phyloP scores from a whole-genome alignment of 1,140 invertebrate species.

The Sarcophaga peregrina region DNA sequence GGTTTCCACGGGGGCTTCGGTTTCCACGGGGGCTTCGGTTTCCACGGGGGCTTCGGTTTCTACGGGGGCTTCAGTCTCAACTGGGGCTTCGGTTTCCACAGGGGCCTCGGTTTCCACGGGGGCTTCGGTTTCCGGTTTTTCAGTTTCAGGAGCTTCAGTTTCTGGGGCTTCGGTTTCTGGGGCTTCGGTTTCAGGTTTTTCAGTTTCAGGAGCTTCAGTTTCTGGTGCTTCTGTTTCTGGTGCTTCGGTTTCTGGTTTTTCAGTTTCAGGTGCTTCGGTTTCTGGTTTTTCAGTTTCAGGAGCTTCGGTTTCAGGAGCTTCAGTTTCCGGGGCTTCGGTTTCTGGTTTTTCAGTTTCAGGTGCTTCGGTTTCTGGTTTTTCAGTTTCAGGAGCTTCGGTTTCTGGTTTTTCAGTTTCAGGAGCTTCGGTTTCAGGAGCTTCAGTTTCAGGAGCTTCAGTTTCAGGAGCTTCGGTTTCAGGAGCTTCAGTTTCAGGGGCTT shows the following conservation, averaged over 20 bases:
- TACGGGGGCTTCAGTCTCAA: not conserved
- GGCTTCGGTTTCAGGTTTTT: not conserved
- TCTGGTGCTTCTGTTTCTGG: not conserved
- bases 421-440: not conserved
- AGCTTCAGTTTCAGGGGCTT: not conserved
- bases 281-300: not conserved
- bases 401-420: not conserved
- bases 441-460: not conserved
- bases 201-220: not conserved
- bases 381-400: not conserved
- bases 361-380: not conserved
- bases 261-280: not conserved
- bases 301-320: not conserved
- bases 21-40: not conserved
- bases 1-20: not conserved
- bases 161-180: not conserved
- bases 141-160: not conserved
- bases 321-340: not conserved
- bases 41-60: not conserved
- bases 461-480: not conserved
- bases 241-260: not conserved
- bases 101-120: not conserved
- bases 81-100: not conserved
- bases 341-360: not conserved
- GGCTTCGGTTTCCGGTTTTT: not conserved